Percentiles rank a stretch among this genome's conserved stretches.
These are phyloP conservation scores for Actinopyga echinites DNA, from an alignment of 53 echinoderm and acorn worm species.

Conservation along the genomic window DNA sequence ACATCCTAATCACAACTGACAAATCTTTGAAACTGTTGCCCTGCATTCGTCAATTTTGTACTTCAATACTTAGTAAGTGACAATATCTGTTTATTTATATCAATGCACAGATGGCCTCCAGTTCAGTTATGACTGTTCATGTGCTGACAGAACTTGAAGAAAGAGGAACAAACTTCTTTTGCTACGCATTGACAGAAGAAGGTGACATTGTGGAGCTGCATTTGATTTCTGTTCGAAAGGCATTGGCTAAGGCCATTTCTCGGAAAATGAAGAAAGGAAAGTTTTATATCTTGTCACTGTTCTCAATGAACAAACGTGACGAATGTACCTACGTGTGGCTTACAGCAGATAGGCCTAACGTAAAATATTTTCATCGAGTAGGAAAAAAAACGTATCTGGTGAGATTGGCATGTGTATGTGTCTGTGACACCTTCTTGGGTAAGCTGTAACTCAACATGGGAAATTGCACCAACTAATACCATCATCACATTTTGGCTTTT, in stretches of 20 bases:
- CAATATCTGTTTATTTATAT: too few relatives aligned
- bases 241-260: neutral
- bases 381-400: too few relatives aligned
- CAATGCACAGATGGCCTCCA: neutral
- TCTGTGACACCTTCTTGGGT: too few relatives aligned
- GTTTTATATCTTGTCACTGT: neutral
- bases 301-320: neutral
- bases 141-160: neutral
- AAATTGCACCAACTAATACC: too few relatives aligned
- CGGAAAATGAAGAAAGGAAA: neutral
- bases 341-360: neutral
- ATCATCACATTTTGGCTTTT: too few relatives aligned
- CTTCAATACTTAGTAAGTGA: too few relatives aligned
- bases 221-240: neutral
- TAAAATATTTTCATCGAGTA: too few relatives aligned
- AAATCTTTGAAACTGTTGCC: too few relatives aligned
- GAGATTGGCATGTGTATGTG: too few relatives aligned
- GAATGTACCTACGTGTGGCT: slow-evolving; percentile 8
- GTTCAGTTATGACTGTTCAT: neutral
- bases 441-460: too few relatives aligned
- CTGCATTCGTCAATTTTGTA: too few relatives aligned
- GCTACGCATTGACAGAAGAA: neutral
- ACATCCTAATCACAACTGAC: too few relatives aligned
- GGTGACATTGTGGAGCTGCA: neutral
- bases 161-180: neutral